Evolutionary conservation across 1,140 invertebrate genomes (phyloP).

Genomic region (Reticulitermes speratus): DNA sequence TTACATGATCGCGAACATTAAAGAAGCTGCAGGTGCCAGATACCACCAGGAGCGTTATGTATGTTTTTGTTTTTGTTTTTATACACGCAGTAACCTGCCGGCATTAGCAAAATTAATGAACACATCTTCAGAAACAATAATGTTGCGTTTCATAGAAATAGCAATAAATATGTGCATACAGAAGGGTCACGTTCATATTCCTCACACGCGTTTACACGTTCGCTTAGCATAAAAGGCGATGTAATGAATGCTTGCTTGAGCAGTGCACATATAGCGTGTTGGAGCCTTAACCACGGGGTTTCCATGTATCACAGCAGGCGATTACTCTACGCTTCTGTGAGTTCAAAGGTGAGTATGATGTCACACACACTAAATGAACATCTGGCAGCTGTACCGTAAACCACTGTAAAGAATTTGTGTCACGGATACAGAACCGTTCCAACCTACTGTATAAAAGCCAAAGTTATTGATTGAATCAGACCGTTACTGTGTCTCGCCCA

Average conservation of each 20-base stretch:
- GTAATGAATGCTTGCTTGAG: neutral
- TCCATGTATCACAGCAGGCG: conserved; percentile 6
- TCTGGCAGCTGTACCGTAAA: conserved; percentile 2
- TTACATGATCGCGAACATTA: neutral
- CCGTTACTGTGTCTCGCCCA: too few species aligned
- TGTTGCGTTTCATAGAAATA: neutral
- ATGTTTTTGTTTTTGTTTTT: neutral
- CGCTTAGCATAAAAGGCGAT: conserved; percentile 9
- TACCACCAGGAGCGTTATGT: neutral
- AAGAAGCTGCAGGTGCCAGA: neutral
- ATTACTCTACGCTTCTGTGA: conserved; percentile 10
- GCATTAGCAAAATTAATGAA: neutral
- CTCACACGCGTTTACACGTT: neutral
- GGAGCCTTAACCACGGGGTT: conserved; percentile 2
- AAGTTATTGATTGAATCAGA: too few species aligned
- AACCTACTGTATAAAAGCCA: neutral
- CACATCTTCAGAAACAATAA: neutral
- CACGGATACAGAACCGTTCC: neutral
- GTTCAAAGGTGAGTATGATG: conserved; percentile 18
- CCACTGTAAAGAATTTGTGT: neutral
- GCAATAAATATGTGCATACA: neutral
- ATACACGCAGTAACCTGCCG: neutral
- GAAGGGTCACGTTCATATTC: neutral
- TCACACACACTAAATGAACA: conserved; percentile 19
- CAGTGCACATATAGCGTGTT: conserved; percentile 1